Conservation (phyloP, 2,113 vertebrate species). For the Pogona vitticeps region DNA sequence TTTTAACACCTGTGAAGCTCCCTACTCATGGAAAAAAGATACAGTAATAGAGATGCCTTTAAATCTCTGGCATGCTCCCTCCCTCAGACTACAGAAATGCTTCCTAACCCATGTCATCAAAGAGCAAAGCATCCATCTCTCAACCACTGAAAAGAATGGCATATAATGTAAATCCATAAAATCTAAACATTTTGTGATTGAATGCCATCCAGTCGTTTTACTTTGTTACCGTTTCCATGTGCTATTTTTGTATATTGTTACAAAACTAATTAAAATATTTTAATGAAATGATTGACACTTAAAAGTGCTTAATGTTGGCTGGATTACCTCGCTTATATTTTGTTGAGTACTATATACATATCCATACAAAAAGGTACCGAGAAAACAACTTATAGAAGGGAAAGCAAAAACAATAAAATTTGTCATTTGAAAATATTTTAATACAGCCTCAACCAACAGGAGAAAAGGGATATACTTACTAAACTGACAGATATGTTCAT, state of each 20-base stretch:
- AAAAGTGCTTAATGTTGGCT: neutral
- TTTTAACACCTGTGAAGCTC: neutral
- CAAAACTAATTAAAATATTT: too few relatives aligned
- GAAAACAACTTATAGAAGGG: too few relatives aligned
- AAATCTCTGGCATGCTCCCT: neutral
- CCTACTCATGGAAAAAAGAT: neutral
- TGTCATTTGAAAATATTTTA: slow-evolving; percentile 14
- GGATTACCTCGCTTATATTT: neutral
- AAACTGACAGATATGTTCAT: slow-evolving; percentile 92
- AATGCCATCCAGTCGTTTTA: too few relatives aligned
- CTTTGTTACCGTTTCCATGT: too few relatives aligned
- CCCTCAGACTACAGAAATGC: too few relatives aligned
- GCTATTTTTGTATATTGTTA: too few relatives aligned
- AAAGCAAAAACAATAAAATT: neutral
- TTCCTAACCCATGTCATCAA: neutral
- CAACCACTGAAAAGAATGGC: neutral
- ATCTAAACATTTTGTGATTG: too few relatives aligned
- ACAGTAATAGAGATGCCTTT: neutral
- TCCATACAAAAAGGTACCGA: neutral
- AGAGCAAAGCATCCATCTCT: neutral
- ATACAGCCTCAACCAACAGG: neutral
- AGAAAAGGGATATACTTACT: slow-evolving; percentile 81
- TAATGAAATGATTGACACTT: neutral
- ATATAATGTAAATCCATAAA: too few relatives aligned
- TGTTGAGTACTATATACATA: neutral